A percentile compares a stretch with the other conserved stretches of the same genome.
phyloP scores from a whole-genome alignment of 2,888 invertebrate species.

The Phengaris arion region DNA sequence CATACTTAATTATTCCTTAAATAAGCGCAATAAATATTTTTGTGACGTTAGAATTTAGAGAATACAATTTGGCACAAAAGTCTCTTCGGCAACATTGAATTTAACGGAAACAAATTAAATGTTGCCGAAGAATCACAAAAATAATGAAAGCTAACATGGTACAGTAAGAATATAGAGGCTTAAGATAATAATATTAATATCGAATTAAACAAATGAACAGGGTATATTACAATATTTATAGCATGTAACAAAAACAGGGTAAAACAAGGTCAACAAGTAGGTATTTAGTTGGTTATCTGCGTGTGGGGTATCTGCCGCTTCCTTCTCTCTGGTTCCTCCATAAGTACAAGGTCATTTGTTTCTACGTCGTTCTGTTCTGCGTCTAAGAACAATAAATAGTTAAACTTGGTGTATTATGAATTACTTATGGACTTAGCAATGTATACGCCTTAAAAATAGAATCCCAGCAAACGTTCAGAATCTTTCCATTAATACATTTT shows the following conservation, averaged over 20 bases:
- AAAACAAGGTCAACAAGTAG: neutral
- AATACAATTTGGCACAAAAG: neutral
- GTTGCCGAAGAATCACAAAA: neutral
- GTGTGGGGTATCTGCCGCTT: conserved; percentile 49
- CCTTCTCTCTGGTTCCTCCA: conserved; percentile 54
- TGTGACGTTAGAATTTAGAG: neutral
- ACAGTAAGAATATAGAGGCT: neutral
- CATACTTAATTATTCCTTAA: neutral
- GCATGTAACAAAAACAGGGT: neutral
- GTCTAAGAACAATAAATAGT: conserved; percentile 46
- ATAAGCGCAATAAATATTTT: neutral
- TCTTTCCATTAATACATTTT: no score
- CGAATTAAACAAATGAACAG: neutral
- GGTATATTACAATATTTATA: neutral
- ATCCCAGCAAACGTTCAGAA: no score
- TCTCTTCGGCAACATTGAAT: neutral
- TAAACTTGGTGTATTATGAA: no score
- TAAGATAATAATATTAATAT: no score
- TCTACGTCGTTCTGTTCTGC: conserved; percentile 44
- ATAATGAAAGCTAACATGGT: neutral
- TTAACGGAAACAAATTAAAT: neutral
- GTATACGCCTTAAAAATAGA: no score
- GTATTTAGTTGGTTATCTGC: conserved; percentile 38
- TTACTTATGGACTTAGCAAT: no score
- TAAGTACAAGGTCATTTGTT: conserved; percentile 57